These are phyloP conservation scores for Nannospalax galili DNA, from an alignment of 2,113 vertebrate species.

Conservation along the genomic window DNA sequence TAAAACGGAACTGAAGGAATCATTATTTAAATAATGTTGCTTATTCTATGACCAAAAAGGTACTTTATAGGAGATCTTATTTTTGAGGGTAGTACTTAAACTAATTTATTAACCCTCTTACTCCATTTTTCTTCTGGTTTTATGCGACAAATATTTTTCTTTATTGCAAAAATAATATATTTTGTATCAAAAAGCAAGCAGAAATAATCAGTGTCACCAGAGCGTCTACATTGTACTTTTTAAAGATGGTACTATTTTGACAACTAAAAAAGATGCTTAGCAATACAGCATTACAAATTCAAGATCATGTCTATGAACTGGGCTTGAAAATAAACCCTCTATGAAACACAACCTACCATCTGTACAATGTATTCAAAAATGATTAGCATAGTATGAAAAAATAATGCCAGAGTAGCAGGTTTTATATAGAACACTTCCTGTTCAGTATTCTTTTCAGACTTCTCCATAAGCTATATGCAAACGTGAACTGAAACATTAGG, in stretches of 20 bases:
- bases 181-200: conserved; percentile 57
- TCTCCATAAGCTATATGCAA: conserved; percentile 52
- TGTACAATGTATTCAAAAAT: conserved; percentile 78
- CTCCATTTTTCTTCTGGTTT: conserved; percentile 39
- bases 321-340: conserved; percentile 75
- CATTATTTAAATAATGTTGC: not conserved
- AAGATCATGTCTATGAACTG: conserved; percentile 83
- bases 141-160: conserved; percentile 26
- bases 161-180: conserved; percentile 19
- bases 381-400: conserved; percentile 81
- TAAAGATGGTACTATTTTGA: conserved; percentile 79
- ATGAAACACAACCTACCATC: conserved; percentile 81
- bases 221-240: conserved; percentile 74
- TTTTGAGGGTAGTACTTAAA: conserved; percentile 10
- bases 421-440: conserved; percentile 62
- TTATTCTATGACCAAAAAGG: not conserved
- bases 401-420: conserved; percentile 74
- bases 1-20: not conserved
- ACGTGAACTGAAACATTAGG: conserved; percentile 49
- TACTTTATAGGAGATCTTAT: rapidly evolving
- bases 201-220: conserved; percentile 59
- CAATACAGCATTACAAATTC: conserved; percentile 79
- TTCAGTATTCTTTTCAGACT: conserved; percentile 63
- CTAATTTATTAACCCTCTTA: not conserved
- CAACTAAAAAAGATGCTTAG: conserved; percentile 78